A percentile compares a stretch with the other conserved stretches of the same genome.
Conservation (phyloP, 2,888 invertebrate genomes). For the Pachydiplax longipennis region DNA sequence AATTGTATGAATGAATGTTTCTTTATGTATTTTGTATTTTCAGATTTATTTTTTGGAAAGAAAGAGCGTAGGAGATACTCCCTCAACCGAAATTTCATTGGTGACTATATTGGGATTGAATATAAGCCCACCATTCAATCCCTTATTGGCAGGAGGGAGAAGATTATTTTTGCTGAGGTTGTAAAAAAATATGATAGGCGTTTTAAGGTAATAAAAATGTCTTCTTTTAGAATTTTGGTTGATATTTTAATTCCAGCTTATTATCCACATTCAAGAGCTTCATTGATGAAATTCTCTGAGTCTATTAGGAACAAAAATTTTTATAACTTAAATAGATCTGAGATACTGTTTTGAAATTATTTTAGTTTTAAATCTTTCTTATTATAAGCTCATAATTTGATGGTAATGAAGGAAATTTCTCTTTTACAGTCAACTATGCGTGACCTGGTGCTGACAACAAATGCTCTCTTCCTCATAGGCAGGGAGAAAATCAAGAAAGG, state of each 20-base stretch:
- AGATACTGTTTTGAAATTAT: not conserved
- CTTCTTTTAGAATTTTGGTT: not conserved
- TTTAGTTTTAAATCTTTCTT: not conserved
- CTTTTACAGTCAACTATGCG: constrained; percentile 60
- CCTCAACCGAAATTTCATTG: constrained; percentile 71
- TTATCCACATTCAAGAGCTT: too few relatives aligned
- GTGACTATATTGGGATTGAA: constrained; percentile 74
- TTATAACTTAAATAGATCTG: too few relatives aligned
- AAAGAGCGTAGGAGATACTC: constrained; percentile 70
- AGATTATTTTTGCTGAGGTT: constrained; percentile 70
- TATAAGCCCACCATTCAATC: constrained; percentile 65
- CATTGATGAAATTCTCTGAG: too few relatives aligned
- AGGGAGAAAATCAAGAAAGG: constrained; percentile 70
- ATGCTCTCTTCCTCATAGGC: constrained; percentile 68
- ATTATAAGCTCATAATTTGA: constrained; percentile 45
- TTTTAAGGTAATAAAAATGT: constrained; percentile 64
- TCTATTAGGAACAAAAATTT: too few relatives aligned
- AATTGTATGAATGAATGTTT: not conserved
- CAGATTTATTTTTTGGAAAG: constrained; percentile 61
- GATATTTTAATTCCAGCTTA: too few relatives aligned
- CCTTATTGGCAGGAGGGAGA: constrained; percentile 69
- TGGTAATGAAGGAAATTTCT: constrained; percentile 16
- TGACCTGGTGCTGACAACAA: constrained; percentile 68
- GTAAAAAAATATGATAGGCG: constrained; percentile 71
- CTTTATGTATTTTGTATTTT: constrained; percentile 31